These are phyloP conservation scores for Sebastiscus albofasciatus DNA, from an alignment of 2,797 vertebrate genomes.

Conservation along the genomic window DNA sequence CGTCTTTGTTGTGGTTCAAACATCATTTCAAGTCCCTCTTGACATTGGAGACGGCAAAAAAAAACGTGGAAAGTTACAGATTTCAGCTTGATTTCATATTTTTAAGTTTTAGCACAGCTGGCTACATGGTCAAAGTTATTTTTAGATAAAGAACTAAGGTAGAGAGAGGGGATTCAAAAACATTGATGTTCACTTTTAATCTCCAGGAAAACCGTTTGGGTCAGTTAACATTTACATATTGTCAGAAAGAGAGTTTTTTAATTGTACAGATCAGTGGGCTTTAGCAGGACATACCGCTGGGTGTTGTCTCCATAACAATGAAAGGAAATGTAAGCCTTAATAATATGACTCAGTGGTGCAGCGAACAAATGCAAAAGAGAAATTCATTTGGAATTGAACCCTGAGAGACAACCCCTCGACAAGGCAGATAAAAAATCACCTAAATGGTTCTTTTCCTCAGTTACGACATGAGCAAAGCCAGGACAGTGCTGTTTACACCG, in stretches of 20 bases:
- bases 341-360: constrained; percentile 33
- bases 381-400: constrained; percentile 38
- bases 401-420: constrained; percentile 13
- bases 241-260: not conserved
- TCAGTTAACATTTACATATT: not conserved
- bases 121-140: not conserved
- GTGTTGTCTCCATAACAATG: constrained; percentile 11
- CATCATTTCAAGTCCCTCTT: not conserved
- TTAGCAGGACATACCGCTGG: not conserved
- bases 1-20: not conserved
- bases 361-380: constrained; percentile 29
- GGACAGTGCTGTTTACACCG: constrained; percentile 35
- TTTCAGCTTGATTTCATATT: not conserved
- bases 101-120: not conserved
- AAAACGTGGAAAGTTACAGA: not conserved
- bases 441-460: constrained; percentile 18
- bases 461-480: constrained; percentile 30
- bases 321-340: constrained; percentile 14
- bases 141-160: not conserved
- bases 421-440: constrained; percentile 35
- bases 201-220: not conserved
- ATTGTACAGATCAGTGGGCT: not conserved
- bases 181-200: not conserved
- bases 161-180: not conserved
- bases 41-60: not conserved